Percentiles rank a stretch among this genome's conserved stretches.
Conservation (phyloP, 2,888 invertebrate species). For the Plebejus argus region DNA sequence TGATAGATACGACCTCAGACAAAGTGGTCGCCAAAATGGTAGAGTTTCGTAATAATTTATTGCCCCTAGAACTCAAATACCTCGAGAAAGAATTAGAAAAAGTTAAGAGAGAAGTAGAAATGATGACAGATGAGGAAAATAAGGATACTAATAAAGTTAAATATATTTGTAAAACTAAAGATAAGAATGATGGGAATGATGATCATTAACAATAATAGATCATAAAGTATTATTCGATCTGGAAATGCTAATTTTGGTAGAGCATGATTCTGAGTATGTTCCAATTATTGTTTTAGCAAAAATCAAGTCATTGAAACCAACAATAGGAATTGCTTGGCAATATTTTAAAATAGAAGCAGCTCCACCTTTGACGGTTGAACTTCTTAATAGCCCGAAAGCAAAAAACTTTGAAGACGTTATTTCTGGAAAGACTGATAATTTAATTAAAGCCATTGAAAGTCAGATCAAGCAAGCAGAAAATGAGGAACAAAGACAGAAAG, state of each 20-base stretch:
- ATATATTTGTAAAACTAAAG: neutral
- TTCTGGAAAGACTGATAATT: neutral
- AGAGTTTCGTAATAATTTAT: slow-evolving; percentile 52
- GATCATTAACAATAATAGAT: neutral
- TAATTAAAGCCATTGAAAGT: neutral
- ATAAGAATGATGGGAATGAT: neutral
- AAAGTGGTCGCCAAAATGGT: slow-evolving; percentile 49
- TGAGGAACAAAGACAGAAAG: neutral
- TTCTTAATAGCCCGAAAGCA: slow-evolving; percentile 53
- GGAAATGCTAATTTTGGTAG: neutral
- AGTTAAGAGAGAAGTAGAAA: slow-evolving; percentile 37
- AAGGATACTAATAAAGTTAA: neutral
- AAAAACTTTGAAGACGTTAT: slow-evolving; percentile 35
- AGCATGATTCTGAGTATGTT: neutral
- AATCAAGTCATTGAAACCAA: slow-evolving; percentile 50
- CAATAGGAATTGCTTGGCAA: slow-evolving; percentile 55
- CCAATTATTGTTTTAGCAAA: slow-evolving; percentile 43
- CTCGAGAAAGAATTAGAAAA: slow-evolving; percentile 59
- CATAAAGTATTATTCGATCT: neutral
- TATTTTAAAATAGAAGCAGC: slow-evolving; percentile 68
- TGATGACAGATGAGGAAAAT: neutral
- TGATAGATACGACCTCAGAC: slow-evolving; percentile 45
- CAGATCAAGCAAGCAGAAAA: neutral
- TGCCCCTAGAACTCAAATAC: slow-evolving; percentile 56
- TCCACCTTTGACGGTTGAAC: slow-evolving; percentile 57